Percentiles rank a stretch among this genome's conserved stretches.
Evolutionary conservation across 2,113 vertebrate species (phyloP).

Genomic region (Sylvia atricapilla): DNA sequence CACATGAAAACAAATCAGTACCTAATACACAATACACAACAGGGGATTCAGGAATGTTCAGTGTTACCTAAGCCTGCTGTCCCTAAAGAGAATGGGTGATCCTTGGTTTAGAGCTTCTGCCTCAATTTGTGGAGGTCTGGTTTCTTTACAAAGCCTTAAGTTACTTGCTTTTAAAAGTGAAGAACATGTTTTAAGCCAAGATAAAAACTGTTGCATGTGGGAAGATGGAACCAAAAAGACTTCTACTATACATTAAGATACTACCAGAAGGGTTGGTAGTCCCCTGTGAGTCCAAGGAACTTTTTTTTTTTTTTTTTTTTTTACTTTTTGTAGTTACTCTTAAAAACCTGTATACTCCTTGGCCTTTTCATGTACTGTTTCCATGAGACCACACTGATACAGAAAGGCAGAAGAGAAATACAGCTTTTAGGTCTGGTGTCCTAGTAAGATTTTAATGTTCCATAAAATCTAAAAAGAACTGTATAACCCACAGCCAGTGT

Average conservation of each 20-base stretch:
- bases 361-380: background rate
- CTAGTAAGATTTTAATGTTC: background rate
- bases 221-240: background rate
- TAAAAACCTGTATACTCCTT: background rate
- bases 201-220: background rate
- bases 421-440: background rate
- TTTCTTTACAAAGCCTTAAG: background rate
- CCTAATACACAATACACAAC: background rate
- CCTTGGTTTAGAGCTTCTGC: background rate
- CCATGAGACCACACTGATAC: background rate
- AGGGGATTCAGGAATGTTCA: background rate
- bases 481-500: background rate
- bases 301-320: background rate
- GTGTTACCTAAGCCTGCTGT: background rate
- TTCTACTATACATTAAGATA: background rate
- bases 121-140: background rate
- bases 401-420: background rate
- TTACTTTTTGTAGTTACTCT: background rate
- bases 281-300: background rate
- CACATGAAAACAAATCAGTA: background rate
- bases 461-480: background rate
- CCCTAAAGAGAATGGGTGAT: background rate
- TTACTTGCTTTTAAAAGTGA: background rate
- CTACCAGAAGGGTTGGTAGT: background rate
- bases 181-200: background rate